Conservation (phyloP, 1,140 invertebrate species). For the Microplitis mediator region DNA sequence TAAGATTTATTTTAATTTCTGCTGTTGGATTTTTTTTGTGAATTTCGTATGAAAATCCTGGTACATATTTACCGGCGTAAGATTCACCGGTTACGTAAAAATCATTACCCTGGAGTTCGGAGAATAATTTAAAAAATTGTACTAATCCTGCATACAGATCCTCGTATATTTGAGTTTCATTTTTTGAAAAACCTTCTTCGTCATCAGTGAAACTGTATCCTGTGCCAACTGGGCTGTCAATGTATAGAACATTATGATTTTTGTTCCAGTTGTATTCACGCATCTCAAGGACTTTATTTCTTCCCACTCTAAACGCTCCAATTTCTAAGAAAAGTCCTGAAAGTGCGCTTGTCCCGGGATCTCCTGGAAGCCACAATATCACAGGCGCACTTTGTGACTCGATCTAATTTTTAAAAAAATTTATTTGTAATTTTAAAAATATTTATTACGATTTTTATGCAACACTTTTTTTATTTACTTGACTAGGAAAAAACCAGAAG, state of each 20-base stretch:
- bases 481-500: constrained; percentile 87
- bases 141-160: constrained; percentile 70
- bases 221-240: constrained; percentile 87
- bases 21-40: constrained; percentile 71
- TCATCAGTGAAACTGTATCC: constrained; percentile 77
- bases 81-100: constrained; percentile 90
- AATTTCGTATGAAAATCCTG: constrained; percentile 78
- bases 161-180: constrained; percentile 71
- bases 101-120: constrained; percentile 68
- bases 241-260: constrained; percentile 78
- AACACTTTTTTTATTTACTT: constrained; percentile 47
- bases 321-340: constrained; percentile 84
- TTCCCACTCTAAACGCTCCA: constrained; percentile 74
- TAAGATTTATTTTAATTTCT: constrained; percentile 68
- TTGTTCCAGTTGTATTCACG: constrained; percentile 77
- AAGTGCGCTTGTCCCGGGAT: constrained; percentile 80
- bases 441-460: too few species aligned
- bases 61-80: constrained; percentile 85
- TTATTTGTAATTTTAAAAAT: too few species aligned
- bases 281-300: constrained; percentile 64
- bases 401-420: constrained; percentile 41
- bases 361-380: constrained; percentile 85
- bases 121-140: constrained; percentile 79
- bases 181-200: constrained; percentile 67
- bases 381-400: constrained; percentile 72